Evolutionary conservation across 2,888 invertebrate genomes (phyloP), one percentile per base, ranked within the genome.

Genomic region (Amblyjoppa proteus): DNA sequence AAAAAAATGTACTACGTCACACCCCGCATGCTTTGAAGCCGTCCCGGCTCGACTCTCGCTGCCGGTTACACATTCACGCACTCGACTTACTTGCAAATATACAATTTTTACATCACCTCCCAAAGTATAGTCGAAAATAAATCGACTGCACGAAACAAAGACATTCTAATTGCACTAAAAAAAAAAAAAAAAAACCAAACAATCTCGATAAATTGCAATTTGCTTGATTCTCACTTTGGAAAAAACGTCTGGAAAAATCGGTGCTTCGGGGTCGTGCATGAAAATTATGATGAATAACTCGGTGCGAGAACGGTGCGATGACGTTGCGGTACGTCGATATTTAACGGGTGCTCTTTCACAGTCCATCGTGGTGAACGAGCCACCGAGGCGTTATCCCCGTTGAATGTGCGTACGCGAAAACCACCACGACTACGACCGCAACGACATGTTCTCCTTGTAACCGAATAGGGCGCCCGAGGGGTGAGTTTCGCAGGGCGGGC

Each of bases 251-350:
- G 20, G 20, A 20, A 71, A 64, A 51, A 45, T 75, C 45, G 66
- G 25, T 58, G 66, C 6, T 1, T 13, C 1, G 53, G n/a, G 56
- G 20, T 31, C 31, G 45, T 58, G 28, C 49, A 49, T 58, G 11
- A 13, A 77, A 82, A 83, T 83, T 68, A 78, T 83, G 83, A 83
- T 61, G 69, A 78, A 83, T 74, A 45, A 74, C 73, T 69, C 56
- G 68, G 25, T 13, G 64, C 71, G 69, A 51, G 13, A 71, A 58
- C 34, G 45, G 11, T 13, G 16, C 31, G 68, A 49, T 45, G 73
- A 78, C 68, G 49, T 83, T 71, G 38, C 64, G 45, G 71, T 16
- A 58, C 68, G 68, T 83, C 83, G 73, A 78, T 78, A 74, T 83
- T 78, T 73, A 56, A 78, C 77, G 49, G 68, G 77, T 49, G 68